Percentiles rank a stretch among this genome's conserved stretches.
Conservation (phyloP, 2,888 invertebrate species). For the Ferdinandea cuprea region DNA sequence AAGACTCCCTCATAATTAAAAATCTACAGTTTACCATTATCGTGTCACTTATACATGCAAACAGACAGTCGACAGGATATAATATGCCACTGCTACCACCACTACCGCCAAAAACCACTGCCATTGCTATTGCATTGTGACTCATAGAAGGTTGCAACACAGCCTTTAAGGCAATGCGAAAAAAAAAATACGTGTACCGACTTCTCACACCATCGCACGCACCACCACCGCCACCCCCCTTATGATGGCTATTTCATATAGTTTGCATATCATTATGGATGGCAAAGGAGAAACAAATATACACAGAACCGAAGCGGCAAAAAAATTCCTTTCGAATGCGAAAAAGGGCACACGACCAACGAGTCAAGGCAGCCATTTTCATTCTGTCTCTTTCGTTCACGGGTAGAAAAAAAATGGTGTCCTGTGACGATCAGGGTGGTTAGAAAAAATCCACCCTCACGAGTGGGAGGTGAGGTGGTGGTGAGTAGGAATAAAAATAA, state of each 20-base stretch:
- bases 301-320: conserved; percentile 38
- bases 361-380: conserved; percentile 70
- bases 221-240: conserved; percentile 29
- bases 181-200: conserved; percentile 36
- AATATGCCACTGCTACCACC: conserved; percentile 26
- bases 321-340: conserved; percentile 50
- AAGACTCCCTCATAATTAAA: conserved; percentile 77
- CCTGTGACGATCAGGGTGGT: conserved; percentile 30
- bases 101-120: conserved; percentile 23
- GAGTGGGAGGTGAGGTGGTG: conserved; percentile 39
- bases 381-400: conserved; percentile 67
- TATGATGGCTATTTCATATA: conserved; percentile 69
- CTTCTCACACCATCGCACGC: conserved; percentile 52
- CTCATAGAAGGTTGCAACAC: conserved; percentile 46
- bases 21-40: conserved; percentile 76
- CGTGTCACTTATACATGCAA: conserved; percentile 73
- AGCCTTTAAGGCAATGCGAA: conserved; percentile 25
- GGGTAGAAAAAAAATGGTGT: conserved; percentile 62
- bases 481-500: conserved; percentile 34
- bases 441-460: conserved; percentile 54
- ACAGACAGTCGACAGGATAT: conserved; percentile 48
- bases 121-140: conserved; percentile 45
- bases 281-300: conserved; percentile 72
- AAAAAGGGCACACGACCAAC: conserved; percentile 59
- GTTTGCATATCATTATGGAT: conserved; percentile 75